Conservation (phyloP, 2,797 vertebrate species). For the Paramormyrops hopkinsi region DNA sequence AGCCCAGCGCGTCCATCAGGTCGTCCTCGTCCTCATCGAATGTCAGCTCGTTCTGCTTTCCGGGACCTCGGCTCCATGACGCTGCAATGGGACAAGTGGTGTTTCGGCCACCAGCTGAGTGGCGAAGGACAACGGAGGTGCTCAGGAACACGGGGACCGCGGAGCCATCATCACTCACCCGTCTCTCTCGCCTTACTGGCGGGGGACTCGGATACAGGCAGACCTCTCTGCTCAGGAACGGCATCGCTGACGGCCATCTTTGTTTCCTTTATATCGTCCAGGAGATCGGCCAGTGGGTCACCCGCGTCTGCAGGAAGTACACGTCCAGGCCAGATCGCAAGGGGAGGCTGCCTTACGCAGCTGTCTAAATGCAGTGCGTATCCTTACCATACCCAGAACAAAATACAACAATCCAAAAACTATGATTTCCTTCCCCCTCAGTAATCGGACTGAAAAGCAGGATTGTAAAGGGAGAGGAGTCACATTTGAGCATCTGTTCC, state of each 20-base stretch:
- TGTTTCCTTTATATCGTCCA: constrained; percentile 62
- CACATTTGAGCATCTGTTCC: neutral
- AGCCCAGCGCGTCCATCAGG: constrained; percentile 70
- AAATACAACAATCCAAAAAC: neutral
- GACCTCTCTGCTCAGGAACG: constrained; percentile 39
- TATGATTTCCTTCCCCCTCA: neutral
- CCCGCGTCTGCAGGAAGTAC: constrained; percentile 49
- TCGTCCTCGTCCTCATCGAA: constrained; percentile 77
- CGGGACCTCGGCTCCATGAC: constrained; percentile 34
- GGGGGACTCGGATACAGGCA: constrained; percentile 35
- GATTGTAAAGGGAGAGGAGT: neutral
- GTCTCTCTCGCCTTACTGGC: constrained; percentile 38
- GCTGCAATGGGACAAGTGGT: constrained; percentile 31
- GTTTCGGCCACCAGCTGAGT: neutral
- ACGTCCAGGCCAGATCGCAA: neutral
- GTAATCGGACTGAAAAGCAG: neutral
- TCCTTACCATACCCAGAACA: neutral
- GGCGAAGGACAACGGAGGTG: neutral
- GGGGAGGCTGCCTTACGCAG: neutral
- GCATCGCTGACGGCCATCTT: constrained; percentile 32
- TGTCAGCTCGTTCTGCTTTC: constrained; percentile 49
- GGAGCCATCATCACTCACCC: constrained; percentile 30
- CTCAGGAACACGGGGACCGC: neutral
- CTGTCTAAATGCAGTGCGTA: neutral
- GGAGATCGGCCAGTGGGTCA: constrained; percentile 60